Conservation (phyloP, 2,888 invertebrate genomes). For the Drosophila flavopinicola region DNA sequence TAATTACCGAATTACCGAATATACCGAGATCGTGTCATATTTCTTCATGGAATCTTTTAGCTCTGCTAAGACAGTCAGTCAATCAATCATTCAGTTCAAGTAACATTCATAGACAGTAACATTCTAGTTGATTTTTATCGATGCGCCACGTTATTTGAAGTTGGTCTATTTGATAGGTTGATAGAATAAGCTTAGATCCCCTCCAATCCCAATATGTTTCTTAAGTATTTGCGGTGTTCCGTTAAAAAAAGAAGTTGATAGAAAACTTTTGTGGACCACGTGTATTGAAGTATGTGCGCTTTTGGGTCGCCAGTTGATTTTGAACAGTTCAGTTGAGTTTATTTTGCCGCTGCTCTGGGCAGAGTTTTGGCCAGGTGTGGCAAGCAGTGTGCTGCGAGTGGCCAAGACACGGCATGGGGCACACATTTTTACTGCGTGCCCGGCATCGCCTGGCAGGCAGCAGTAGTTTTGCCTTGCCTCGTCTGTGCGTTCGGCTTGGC, state of each 20-base stretch:
- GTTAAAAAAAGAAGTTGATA: slow-evolving; percentile 52
- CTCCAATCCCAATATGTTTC: slow-evolving; percentile 38
- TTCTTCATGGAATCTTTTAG: too few species aligned
- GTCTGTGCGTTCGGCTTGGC: slow-evolving; percentile 30
- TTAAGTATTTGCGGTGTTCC: slow-evolving; percentile 63
- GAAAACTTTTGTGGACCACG: slow-evolving; percentile 67
- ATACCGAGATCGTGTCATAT: too few species aligned
- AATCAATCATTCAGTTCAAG: too few species aligned
- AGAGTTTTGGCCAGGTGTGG: slow-evolving; percentile 61
- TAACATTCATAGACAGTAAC: too few species aligned
- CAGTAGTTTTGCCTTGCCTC: slow-evolving; percentile 45
- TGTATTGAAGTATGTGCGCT: slow-evolving; percentile 27
- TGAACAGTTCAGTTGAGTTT: slow-evolving; percentile 75
- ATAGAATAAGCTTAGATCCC: slow-evolving; percentile 33
- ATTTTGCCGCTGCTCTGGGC: slow-evolving; percentile 52
- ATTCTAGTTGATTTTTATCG: slow-evolving; percentile 24
- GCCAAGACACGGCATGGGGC: slow-evolving; percentile 23
- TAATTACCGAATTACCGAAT: too few species aligned
- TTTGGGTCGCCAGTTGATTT: slow-evolving; percentile 70
- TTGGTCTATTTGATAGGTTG: slow-evolving; percentile 13
- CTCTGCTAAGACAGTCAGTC: too few species aligned
- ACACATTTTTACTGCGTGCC: slow-evolving; percentile 71
- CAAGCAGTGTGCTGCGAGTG: slow-evolving; percentile 23
- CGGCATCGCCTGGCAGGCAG: slow-evolving; percentile 24
- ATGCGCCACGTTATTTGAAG: slow-evolving; percentile 14